These are phyloP conservation scores for Microchirus variegatus DNA, from an alignment of 2,797 vertebrate genomes.

Conservation along the genomic window DNA sequence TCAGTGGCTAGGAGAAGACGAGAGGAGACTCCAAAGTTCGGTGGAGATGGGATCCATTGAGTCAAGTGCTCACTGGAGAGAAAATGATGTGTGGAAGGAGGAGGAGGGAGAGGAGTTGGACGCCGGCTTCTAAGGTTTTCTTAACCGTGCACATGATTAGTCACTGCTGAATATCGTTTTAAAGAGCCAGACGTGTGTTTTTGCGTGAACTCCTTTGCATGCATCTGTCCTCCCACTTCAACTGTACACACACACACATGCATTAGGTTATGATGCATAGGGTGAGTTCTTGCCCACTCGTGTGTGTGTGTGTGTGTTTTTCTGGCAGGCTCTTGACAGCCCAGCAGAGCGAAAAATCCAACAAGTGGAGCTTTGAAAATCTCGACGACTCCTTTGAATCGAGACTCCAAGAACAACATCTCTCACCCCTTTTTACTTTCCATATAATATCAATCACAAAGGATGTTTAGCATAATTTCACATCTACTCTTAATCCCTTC, in stretches of 20 bases:
- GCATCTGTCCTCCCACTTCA: constrained; percentile 6
- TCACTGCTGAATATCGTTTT: constrained; percentile 30
- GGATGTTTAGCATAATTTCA: constrained; percentile 61
- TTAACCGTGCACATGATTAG: constrained; percentile 36
- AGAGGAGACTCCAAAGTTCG: constrained; percentile 48
- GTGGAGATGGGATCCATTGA: constrained; percentile 42
- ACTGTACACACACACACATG: background rate
- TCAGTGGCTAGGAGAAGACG: constrained; percentile 35
- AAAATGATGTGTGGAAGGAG: constrained; percentile 20
- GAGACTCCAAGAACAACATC: constrained; percentile 63
- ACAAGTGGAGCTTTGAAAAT: constrained; percentile 49
- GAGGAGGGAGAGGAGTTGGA: constrained; percentile 14
- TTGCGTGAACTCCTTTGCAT: constrained; percentile 2
- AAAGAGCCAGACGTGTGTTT: constrained; percentile 8
- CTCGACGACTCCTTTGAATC: constrained; percentile 54
- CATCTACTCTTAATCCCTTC: constrained; percentile 32
- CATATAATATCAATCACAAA: constrained; percentile 64
- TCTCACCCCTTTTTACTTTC: constrained; percentile 55
- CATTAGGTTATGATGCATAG: background rate
- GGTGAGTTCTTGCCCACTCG: constrained; percentile 1
- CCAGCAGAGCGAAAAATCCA: constrained; percentile 31
- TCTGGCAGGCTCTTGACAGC: constrained; percentile 28
- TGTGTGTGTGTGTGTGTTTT: constrained; percentile 5
- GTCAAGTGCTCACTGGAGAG: constrained; percentile 43
- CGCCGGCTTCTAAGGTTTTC: constrained; percentile 30